Base-by-base conservation (phyloP, 1,140 invertebrate genomes). In the Pantala flavescens region DNA sequence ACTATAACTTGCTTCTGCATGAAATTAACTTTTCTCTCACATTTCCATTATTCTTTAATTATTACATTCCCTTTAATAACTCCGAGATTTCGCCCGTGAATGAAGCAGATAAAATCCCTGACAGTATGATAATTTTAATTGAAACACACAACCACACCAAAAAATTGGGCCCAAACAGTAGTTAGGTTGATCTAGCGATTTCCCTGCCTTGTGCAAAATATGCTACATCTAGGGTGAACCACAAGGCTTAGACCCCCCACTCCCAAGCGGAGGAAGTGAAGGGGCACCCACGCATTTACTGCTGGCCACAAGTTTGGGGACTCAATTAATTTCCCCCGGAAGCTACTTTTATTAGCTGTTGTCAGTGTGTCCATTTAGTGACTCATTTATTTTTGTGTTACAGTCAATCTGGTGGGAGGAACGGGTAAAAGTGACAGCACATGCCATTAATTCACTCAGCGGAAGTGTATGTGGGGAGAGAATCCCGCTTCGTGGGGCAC, bases 401-500 rank as follows among this genome's bases (percentile, higher is more conserved):
- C 49, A 63, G 49, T 63, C 49, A 63, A 63, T 63, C 49, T 63
- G 49, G 49, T 63, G 49, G 49, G 49, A 21, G 49, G 49, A 21
- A 63, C 5, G 49, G 49, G 49, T 36, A 36, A 36, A 21, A 63
- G 49, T 63, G 49, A 63, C 49, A 63, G 49, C 49, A 63, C 49
- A 63, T 63, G 49, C 49, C 49, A 63, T 63, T 63, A 63, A 63
- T 63, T 63, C 49, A 63, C 49, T 63, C 49, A 63, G 49, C 49
- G 49, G 49, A 63, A 63, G 49, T 63, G 49, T 63, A 21, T 16
- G 49, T 16, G 49, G 49, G 49, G n/a, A 21, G 49, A 63, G 2
- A 63, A 63, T 63, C 49, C 49, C 49, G 49, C 49, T 21, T 63
- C 49, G 49, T 63, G 49, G 28, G 49, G 49, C 49, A 63, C 49